Base-by-base conservation (phyloP, 2,888 invertebrate species). In the Himalopsyche tibetana region DNA sequence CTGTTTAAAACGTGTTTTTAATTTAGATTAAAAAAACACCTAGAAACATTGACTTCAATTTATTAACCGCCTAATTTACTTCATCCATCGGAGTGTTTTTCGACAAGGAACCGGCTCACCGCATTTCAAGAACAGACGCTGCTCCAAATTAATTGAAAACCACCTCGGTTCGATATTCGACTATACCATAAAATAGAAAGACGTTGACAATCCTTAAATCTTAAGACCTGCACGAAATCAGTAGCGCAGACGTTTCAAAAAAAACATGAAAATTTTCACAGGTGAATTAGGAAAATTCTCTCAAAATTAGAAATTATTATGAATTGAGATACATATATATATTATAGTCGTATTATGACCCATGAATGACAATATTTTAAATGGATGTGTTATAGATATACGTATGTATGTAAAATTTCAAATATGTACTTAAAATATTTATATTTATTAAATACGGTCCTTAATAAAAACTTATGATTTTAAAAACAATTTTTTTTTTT, bases 101-200 rank as follows among this genome's bases (percentile, higher is more conserved):
- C 74, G 74, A 74, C 74, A 74, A 38, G 74, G 74, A 74, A 74
- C 74, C 74, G 36, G 36, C 74, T 28, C 74, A 74, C 74, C 74
- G 74, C 74, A 74, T 74, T 74, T 74, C 74, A 74, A 74, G 74
- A 74, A 74, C 74, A 74, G 74, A 74, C 74, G 74, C 38, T 74
- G 74, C 74, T 74, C 74, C 19, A 36, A 74, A 74, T 74, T 74
- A 74, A 74, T 74, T 74, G 74, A 74, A 74, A 74, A 74, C 74
- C 74, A 74, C 38, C 74, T 36, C 19, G 74, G 74, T 74, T 74
- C 74, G 12, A 74, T 74, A 74, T 36, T 74, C 74, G 74, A 74
- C 36, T 74, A 74, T 38, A 36, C 11, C 36, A 74, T 74, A 74
- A 36, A 28, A 36, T 38, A 36, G 74, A 74, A 74, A 74, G 74